These are phyloP conservation scores for Pipistrellus nathusii DNA, from an alignment of 2,797 vertebrate genomes.

Conservation along the genomic window DNA sequence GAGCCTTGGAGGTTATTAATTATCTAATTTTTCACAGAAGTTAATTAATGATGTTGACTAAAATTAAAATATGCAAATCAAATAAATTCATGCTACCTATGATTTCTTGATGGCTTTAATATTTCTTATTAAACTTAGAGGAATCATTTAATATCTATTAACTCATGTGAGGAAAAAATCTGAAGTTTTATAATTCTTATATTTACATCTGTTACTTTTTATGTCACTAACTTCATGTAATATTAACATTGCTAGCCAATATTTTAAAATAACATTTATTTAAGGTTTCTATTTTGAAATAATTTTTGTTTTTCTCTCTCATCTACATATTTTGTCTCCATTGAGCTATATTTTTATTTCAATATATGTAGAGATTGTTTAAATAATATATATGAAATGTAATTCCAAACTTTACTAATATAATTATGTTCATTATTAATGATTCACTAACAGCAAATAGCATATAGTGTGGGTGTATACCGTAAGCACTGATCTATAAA, in stretches of 20 bases:
- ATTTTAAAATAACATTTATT: background rate
- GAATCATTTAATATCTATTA: background rate
- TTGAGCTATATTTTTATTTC: background rate
- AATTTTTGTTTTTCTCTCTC: background rate
- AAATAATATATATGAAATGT: background rate
- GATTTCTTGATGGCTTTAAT: background rate
- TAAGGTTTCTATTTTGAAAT: conserved; percentile 13
- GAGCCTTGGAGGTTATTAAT: background rate
- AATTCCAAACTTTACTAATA: background rate
- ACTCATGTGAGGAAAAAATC: background rate
- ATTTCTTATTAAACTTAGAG: background rate
- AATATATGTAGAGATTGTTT: background rate
- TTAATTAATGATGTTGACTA: background rate
- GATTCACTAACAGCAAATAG: background rate
- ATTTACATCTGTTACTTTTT: background rate
- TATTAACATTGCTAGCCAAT: background rate
- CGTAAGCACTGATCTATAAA: background rate
- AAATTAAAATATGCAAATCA: conserved; percentile 60
- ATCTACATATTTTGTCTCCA: background rate
- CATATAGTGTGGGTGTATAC: background rate
- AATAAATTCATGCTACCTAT: background rate
- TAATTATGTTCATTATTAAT: background rate
- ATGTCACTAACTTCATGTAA: background rate
- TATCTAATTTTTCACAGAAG: conserved; percentile 40
- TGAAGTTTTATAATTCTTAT: background rate